Conservation (phyloP, 2,113 vertebrate species). For the Cranoglanis bouderius region DNA sequence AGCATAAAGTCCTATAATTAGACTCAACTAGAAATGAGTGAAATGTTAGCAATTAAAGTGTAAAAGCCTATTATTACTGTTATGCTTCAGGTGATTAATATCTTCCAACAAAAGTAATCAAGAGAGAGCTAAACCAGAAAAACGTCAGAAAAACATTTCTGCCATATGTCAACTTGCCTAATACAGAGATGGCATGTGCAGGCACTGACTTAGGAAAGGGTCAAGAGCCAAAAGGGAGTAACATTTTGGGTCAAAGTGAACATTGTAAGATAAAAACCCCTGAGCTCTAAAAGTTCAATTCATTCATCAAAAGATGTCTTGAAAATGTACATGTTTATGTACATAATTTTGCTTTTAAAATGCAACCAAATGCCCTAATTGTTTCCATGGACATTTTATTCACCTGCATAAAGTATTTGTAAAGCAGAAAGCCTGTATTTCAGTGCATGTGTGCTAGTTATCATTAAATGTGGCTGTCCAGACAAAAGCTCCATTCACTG, state of each 20-base stretch:
- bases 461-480: slow-evolving; percentile 49
- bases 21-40: slow-evolving; percentile 48
- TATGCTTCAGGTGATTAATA: slow-evolving; percentile 48
- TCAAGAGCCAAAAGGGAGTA: neutral
- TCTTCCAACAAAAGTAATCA: slow-evolving; percentile 28
- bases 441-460: slow-evolving; percentile 26
- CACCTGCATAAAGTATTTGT: neutral
- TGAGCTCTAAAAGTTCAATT: neutral
- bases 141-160: neutral
- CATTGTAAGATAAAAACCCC: neutral
- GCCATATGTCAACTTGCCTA: neutral
- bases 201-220: neutral
- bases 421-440: neutral
- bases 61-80: slow-evolving; percentile 60
- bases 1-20: slow-evolving; percentile 57
- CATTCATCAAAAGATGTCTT: neutral
- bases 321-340: neutral
- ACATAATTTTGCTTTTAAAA: neutral
- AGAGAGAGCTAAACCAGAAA: slow-evolving; percentile 24
- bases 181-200: slow-evolving; percentile 10
- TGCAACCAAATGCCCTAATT: neutral
- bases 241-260: neutral
- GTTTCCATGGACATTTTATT: neutral
- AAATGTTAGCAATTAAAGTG: slow-evolving; percentile 61
- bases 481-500: slow-evolving; percentile 58